Percentiles rank a stretch among this genome's conserved stretches.
phyloP scores from a whole-genome alignment of 2,797 vertebrate genomes.

The Schizothorax lantsangensis region DNA sequence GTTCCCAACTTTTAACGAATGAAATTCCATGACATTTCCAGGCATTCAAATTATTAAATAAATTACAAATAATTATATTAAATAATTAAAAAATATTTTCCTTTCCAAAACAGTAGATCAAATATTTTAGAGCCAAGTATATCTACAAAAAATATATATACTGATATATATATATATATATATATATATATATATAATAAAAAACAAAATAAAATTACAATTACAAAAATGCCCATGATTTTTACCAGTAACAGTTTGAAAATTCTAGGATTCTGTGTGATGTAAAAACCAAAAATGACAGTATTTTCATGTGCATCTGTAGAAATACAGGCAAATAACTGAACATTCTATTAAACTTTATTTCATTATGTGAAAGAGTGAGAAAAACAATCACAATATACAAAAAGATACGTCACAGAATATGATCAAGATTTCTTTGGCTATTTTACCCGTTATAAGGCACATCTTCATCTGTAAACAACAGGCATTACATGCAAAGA shows the following conservation, averaged over 20 bases:
- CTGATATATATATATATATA: too few relatives aligned
- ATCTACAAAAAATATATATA: background rate
- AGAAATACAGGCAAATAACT: background rate
- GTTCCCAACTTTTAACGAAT: too few relatives aligned
- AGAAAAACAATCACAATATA: background rate
- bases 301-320: background rate
- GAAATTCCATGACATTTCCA: background rate
- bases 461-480: slow-evolving; percentile 22
- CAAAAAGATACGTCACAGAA: background rate
- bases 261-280: background rate
- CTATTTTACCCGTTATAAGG: slow-evolving; percentile 22
- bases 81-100: too few relatives aligned
- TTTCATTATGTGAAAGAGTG: background rate
- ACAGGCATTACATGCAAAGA: background rate
- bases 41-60: background rate
- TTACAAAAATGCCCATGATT: too few relatives aligned
- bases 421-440: background rate
- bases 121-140: background rate
- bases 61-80: too few relatives aligned
- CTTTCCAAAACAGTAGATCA: background rate
- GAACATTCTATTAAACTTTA: background rate
- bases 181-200: background rate
- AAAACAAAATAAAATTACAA: too few relatives aligned
- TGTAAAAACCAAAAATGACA: background rate
- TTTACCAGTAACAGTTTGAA: too few relatives aligned